phyloP scores from a whole-genome alignment of 1,140 invertebrate species.

The Aporrectodea caliginosa region DNA sequence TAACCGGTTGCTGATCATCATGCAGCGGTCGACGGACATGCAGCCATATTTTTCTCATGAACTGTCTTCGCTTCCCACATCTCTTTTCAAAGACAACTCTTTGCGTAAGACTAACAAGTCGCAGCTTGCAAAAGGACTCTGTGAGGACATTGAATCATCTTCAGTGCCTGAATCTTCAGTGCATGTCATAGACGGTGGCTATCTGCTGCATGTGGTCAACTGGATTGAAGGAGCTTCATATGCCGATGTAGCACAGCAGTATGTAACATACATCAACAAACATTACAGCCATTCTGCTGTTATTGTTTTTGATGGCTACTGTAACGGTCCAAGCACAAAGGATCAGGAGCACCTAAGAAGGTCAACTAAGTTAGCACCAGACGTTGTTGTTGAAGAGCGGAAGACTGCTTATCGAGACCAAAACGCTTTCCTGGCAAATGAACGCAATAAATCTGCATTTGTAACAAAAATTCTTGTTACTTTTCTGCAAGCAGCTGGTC shows the following conservation, averaged over 20 bases:
- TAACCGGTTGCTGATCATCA: not conserved
- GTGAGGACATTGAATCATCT: no score
- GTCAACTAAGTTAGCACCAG: not conserved
- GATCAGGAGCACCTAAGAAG: not conserved
- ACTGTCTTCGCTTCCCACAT: no score
- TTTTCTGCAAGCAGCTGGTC: not conserved
- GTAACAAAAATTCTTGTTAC: not conserved
- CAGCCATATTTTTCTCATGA: not conserved
- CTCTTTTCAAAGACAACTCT: no score
- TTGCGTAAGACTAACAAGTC: no score
- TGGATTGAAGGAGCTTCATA: no score
- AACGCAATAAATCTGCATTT: not conserved
- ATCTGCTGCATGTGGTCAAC: no score
- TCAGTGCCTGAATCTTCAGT: no score
- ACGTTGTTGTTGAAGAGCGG: not conserved
- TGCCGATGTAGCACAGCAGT: not conserved
- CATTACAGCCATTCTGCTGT: not conserved
- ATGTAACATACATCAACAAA: not conserved
- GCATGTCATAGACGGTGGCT: no score
- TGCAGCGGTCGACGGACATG: not conserved
- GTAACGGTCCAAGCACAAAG: slow-evolving; percentile 4
- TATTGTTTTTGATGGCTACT: not conserved
- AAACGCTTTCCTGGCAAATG: not conserved
- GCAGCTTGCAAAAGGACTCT: no score
- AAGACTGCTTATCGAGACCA: not conserved